Evolutionary conservation across 2,797 vertebrate genomes (phyloP).

Genomic region (Poeciliopsis infans): DNA sequence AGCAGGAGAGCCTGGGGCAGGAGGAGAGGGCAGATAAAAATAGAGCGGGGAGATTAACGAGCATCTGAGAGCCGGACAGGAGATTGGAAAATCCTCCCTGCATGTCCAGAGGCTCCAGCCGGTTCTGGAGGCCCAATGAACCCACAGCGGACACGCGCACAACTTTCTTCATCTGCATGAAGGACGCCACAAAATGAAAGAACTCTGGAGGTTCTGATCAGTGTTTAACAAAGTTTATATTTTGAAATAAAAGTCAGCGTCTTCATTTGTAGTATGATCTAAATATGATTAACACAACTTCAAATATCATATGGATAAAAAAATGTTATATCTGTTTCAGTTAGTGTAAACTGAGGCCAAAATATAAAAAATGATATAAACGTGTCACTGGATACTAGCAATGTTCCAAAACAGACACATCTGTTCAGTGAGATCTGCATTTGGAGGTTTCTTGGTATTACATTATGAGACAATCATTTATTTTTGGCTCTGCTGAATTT

Average conservation of each 20-base stretch:
- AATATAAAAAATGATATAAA: neutral
- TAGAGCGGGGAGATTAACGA: constrained; percentile 83
- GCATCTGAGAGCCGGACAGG: constrained; percentile 81
- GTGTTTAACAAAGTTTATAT: neutral
- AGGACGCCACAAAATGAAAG: constrained; percentile 2
- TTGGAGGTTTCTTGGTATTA: neutral
- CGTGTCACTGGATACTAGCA: neutral
- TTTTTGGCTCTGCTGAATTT: neutral
- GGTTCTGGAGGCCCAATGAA: constrained; percentile 43
- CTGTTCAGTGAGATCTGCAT: neutral
- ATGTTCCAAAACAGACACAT: neutral
- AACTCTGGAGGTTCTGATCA: neutral
- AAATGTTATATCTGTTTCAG: neutral
- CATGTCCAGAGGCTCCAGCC: constrained; percentile 63
- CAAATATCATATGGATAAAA: neutral
- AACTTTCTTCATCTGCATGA: constrained; percentile 55
- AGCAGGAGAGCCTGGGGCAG: constrained; percentile 59
- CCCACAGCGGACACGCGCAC: constrained; percentile 23
- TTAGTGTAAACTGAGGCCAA: neutral
- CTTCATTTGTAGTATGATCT: neutral
- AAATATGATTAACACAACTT: neutral
- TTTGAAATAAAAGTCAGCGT: neutral
- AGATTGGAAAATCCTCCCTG: constrained; percentile 80
- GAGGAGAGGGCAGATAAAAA: constrained; percentile 77
- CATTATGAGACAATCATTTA: neutral